Evolutionary conservation across 1,140 invertebrate species (phyloP).

Genomic region (Carposina sasakii): DNA sequence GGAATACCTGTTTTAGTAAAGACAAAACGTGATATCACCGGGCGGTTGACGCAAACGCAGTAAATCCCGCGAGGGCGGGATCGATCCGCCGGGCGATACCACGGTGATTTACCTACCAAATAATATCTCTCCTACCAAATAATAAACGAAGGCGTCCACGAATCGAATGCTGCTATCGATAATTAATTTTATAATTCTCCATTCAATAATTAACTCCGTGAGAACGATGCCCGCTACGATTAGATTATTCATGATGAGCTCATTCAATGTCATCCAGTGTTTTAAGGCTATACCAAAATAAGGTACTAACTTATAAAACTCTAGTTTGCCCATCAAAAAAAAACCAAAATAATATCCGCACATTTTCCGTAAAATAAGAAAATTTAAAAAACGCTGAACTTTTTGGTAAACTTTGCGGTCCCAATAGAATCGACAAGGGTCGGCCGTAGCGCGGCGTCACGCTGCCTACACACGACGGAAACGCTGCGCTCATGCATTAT

Average conservation of each 20-base stretch:
- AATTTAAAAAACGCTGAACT: slow-evolving; percentile 26
- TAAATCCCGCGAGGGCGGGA: slow-evolving; percentile 44
- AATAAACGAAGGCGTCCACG: slow-evolving; percentile 40
- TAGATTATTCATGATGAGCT: too few species aligned
- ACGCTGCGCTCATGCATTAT: slow-evolving; percentile 66
- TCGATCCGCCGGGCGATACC: slow-evolving; percentile 51
- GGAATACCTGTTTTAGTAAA: slow-evolving; percentile 27
- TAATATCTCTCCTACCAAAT: too few species aligned
- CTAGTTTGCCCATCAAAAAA: too few species aligned
- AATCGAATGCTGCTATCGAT: slow-evolving; percentile 50
- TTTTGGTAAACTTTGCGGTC: slow-evolving; percentile 5
- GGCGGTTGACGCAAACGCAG: slow-evolving; percentile 45
- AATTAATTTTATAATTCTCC: slow-evolving; percentile 49
- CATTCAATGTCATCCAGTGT: too few species aligned
- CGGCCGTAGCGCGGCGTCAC: slow-evolving; percentile 50
- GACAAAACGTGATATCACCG: slow-evolving; percentile 50
- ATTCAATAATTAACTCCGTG: slow-evolving; percentile 47
- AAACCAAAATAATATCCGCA: too few species aligned
- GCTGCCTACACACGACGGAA: slow-evolving; percentile 68
- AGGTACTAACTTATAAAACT: too few species aligned
- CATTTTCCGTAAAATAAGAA: too few species aligned
- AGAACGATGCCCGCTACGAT: too few species aligned
- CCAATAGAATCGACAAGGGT: slow-evolving; percentile 14
- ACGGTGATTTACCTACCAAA: slow-evolving; percentile 55
- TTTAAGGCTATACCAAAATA: too few species aligned